Evolutionary conservation across 1,140 invertebrate genomes (phyloP), one percentile per base, ranked within the genome.

Genomic region (Halesus radiatus): DNA sequence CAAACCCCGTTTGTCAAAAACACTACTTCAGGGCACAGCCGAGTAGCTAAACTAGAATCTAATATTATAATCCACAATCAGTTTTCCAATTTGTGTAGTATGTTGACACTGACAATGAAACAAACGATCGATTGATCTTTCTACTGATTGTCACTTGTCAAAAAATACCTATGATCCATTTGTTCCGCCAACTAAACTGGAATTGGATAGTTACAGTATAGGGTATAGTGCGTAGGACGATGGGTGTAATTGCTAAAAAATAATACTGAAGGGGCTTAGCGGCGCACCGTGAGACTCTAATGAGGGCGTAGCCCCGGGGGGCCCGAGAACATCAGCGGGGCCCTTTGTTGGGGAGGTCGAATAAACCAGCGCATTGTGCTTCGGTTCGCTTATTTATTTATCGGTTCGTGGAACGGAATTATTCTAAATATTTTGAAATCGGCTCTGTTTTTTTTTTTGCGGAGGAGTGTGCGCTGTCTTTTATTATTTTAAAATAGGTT

Each of bases 361-460:
- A 68, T 56, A 37, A 74, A 68, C 29, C 52, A 20, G 60, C 20
- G 73, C 75, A 73, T 77, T 72, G 74, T 73, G 53, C 18, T 16
- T 22, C 16, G 45, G 58, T 62, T 45, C 72, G 62, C 68, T 54
- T 80, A 82, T 82, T 82, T 82, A 80, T 82, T 82, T 82, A 82
- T 80, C 78, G 75, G 75, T 45, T 77, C 78, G 74, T 80, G 78
- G 78, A 82, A 73, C 29, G 66, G 78, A 78, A 78, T 82, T 76
- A 80, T 79, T 82, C 81, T 52, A 76, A 82, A 82, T 82, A 82
- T 82, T 82, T 56, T 79, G 81, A 79, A 79, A 70, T 60, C 64
- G 7, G 32, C 58, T 53, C n/a, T 52, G 20, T n/a, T n/a, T n/a
- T n/a, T 26, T 32, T 32, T 64, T 64, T 50, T 60, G n/a, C 18